Percentiles rank a stretch among this genome's conserved stretches.
Conservation (phyloP, 1,140 invertebrate genomes). For the Euschistus heros region DNA sequence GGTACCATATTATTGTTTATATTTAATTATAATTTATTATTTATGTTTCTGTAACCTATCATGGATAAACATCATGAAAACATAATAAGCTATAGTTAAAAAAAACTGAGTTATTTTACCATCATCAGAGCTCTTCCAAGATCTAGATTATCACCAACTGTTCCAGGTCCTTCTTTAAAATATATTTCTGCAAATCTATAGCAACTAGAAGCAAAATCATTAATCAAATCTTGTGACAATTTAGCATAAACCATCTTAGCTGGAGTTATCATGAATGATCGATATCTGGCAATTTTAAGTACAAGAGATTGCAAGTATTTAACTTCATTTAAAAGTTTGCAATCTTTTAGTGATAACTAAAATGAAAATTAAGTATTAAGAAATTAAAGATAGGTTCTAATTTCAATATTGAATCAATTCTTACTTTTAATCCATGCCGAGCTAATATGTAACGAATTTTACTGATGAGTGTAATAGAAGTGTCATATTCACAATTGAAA, state of each 20-base stretch:
- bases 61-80: too few relatives aligned
- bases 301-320: not conserved
- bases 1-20: too few relatives aligned
- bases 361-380: not conserved
- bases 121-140: conserved; percentile 56
- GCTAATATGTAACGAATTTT: not conserved
- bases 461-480: not conserved
- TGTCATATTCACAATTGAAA: conserved; percentile 31
- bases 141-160: conserved; percentile 63
- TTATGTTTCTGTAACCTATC: too few relatives aligned
- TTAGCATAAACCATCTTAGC: conserved; percentile 70
- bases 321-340: not conserved
- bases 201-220: conserved; percentile 53
- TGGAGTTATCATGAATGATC: conserved; percentile 52
- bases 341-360: not conserved
- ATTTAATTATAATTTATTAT: too few relatives aligned
- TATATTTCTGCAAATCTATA: conserved; percentile 60
- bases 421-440: conserved; percentile 3
- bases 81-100: too few relatives aligned
- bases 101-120: conserved; percentile 33
- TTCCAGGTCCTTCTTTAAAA: conserved; percentile 59
- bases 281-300: not conserved
- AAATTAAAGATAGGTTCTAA: too few relatives aligned
- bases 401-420: too few relatives aligned
- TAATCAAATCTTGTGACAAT: conserved; percentile 58